Conservation (phyloP, 2,113 vertebrate species). For the Bubalus kerabau region DNA sequence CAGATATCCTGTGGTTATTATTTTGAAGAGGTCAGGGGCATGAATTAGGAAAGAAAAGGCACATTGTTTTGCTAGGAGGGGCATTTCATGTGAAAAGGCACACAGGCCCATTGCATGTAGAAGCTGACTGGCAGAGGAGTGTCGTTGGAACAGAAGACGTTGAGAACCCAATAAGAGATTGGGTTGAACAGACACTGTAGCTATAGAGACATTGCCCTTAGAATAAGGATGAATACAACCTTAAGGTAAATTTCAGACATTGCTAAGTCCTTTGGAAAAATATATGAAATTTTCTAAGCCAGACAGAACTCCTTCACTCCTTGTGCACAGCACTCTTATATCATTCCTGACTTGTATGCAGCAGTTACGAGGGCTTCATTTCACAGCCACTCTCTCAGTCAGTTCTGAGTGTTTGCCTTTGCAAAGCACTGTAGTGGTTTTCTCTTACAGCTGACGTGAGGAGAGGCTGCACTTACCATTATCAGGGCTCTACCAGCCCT, state of each 20-base stretch:
- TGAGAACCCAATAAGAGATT: not conserved
- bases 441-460: not conserved
- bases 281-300: not conserved
- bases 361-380: not conserved
- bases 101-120: not conserved
- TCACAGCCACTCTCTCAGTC: not conserved
- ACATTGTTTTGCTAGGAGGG: not conserved
- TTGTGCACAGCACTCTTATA: rapidly evolving
- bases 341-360: not conserved
- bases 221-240: not conserved
- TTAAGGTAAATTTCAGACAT: not conserved
- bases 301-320: not conserved
- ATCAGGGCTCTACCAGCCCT: not conserved
- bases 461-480: not conserved
- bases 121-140: not conserved
- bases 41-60: not conserved
- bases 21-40: not conserved
- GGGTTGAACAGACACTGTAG: not conserved
- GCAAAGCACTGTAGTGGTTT: not conserved
- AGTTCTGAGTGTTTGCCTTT: not conserved
- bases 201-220: not conserved
- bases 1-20: not conserved
- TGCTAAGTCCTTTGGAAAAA: not conserved
- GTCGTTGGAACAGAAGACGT: not conserved
- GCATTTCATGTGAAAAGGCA: not conserved